These are phyloP conservation scores for Steatornis caripensis DNA, from an alignment of 2,113 vertebrate species.

Conservation along the genomic window DNA sequence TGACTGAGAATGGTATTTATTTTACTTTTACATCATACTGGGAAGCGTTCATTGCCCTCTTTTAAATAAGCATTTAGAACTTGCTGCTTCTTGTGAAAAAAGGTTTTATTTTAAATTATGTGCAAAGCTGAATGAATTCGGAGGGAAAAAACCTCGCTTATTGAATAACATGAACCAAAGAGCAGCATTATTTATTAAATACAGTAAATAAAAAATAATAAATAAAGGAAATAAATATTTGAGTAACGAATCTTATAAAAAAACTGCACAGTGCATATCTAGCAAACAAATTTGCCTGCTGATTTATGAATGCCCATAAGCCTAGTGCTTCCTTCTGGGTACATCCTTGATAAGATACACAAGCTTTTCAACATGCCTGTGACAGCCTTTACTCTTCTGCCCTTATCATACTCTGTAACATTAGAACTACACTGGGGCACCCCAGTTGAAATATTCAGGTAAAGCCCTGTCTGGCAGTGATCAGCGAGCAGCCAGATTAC, in stretches of 20 bases:
- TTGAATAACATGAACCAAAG: neutral
- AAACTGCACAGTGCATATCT: neutral
- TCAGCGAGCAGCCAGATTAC: neutral
- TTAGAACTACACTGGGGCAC: neutral
- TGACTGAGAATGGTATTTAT: constrained; percentile 8
- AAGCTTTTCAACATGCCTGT: neutral
- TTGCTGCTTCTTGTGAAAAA: neutral
- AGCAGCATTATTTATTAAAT: neutral
- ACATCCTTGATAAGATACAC: neutral
- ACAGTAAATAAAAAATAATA: neutral
- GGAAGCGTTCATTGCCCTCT: neutral
- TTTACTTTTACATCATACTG: constrained; percentile 17
- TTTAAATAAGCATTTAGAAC: constrained; percentile 9
- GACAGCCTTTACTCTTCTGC: neutral
- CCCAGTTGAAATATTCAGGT: neutral
- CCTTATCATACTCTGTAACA: neutral
- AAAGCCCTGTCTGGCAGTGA: accelerated
- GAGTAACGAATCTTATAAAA: neutral
- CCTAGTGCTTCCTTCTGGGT: neutral
- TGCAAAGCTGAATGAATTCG: neutral
- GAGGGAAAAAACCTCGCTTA: neutral
- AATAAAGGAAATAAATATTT: neutral
- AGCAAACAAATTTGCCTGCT: neutral
- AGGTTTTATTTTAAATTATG: neutral
- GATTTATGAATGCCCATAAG: neutral